A percentile compares a stretch with the other conserved stretches of the same genome.
These are phyloP conservation scores for Cotesia glomerata DNA, from an alignment of 1,140 invertebrate species.

Conservation along the genomic window DNA sequence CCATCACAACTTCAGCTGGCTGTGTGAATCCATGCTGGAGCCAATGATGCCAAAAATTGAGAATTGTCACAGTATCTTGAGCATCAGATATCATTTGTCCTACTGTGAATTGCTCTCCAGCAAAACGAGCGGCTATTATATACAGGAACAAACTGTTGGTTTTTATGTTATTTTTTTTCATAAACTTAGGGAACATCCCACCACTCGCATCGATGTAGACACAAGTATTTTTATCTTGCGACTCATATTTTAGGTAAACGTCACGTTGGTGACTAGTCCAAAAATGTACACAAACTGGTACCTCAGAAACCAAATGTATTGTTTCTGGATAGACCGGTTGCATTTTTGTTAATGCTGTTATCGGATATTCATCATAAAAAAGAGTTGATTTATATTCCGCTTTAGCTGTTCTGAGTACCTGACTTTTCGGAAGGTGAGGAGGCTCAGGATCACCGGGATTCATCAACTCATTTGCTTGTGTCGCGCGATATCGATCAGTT, in stretches of 20 bases:
- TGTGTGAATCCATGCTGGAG: constrained; percentile 28
- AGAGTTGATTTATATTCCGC: background rate
- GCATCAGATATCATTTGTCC: constrained; percentile 37
- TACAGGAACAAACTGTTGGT: constrained; percentile 36
- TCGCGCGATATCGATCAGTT: background rate
- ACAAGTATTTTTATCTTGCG: background rate
- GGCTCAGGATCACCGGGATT: constrained; percentile 20
- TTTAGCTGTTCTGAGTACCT: constrained; percentile 23
- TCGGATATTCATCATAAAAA: constrained; percentile 28
- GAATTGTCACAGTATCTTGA: constrained; percentile 34
- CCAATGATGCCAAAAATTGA: constrained; percentile 36
- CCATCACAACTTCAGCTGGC: constrained; percentile 35
- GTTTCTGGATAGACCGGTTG: constrained; percentile 4
- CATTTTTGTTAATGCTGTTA: constrained; percentile 27
- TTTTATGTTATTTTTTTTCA: constrained; percentile 18
- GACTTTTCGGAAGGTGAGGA: constrained; percentile 13
- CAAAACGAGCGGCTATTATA: constrained; percentile 22
- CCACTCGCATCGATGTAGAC: constrained; percentile 37
- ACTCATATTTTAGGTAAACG: constrained; percentile 24
- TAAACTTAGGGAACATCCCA: constrained; percentile 23
- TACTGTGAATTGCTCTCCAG: constrained; percentile 31
- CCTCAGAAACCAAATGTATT: constrained; percentile 20
- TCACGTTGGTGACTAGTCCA: constrained; percentile 34
- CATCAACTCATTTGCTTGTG: constrained; percentile 22
- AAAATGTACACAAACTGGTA: constrained; percentile 36